Percentiles rank a stretch among this genome's conserved stretches.
phyloP scores from a whole-genome alignment of 1,140 invertebrate species.

The Drosophila malerkotliana region DNA sequence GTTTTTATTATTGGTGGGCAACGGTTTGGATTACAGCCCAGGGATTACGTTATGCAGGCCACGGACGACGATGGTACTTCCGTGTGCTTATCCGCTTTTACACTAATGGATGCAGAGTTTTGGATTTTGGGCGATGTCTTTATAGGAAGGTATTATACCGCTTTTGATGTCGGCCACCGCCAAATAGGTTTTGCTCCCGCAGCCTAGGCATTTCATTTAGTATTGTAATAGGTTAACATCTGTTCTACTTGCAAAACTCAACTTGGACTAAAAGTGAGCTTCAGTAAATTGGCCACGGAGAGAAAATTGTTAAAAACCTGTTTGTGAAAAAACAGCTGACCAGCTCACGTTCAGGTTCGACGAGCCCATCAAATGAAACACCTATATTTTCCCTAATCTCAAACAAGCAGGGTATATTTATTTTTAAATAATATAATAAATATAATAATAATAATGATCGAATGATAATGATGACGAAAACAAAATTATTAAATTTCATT shows the following conservation, averaged over 20 bases:
- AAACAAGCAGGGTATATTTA: neutral
- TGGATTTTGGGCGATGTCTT: slow-evolving; percentile 86
- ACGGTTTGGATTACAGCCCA: slow-evolving; percentile 32
- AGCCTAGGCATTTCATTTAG: slow-evolving; percentile 14
- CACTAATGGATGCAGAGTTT: slow-evolving; percentile 38
- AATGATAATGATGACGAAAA: too few relatives aligned
- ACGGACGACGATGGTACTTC: slow-evolving; percentile 28
- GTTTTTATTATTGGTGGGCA: slow-evolving; percentile 43
- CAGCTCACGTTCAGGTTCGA: slow-evolving; percentile 24
- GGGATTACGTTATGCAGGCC: slow-evolving; percentile 40
- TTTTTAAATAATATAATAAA: neutral
- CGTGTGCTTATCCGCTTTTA: slow-evolving; percentile 43
- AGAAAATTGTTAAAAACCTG: slow-evolving; percentile 19
- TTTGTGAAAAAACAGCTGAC: slow-evolving; percentile 44
- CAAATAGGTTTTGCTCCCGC: slow-evolving; percentile 86
- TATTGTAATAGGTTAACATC: slow-evolving; percentile 17
- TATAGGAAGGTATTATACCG: slow-evolving; percentile 88
- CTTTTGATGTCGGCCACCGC: slow-evolving; percentile 88
- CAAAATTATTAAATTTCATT: neutral
- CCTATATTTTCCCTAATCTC: neutral
- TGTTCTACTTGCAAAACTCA: slow-evolving; percentile 22
- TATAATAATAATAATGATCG: neutral
- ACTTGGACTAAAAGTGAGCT: slow-evolving; percentile 22
- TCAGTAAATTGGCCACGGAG: slow-evolving; percentile 6
- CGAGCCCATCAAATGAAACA: slow-evolving; percentile 19